Conservation (phyloP, 23 tunicate genomes). For the Botrylloides violaceus region DNA sequence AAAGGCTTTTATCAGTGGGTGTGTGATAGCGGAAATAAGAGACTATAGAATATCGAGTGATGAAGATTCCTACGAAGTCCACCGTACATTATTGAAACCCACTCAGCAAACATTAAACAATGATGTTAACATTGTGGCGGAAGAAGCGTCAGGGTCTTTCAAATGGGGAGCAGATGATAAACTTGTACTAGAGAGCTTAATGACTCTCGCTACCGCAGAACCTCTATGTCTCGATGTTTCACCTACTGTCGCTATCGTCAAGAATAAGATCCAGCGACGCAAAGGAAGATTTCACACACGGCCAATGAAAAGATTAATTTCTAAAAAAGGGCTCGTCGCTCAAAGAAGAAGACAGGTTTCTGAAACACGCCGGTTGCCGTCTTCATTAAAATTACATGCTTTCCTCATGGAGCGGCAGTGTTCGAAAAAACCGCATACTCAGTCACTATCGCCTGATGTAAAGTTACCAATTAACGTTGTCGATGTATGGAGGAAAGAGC, state of each 20-base stretch:
- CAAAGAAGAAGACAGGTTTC: constrained; percentile 15
- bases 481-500: constrained; percentile 52
- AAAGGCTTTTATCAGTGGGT: constrained; percentile 41
- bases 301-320: constrained; percentile 34
- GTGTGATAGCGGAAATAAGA: constrained; percentile 61
- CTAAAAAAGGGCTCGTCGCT: constrained; percentile 37
- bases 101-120: constrained; percentile 56
- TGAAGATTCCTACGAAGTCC: constrained; percentile 30
- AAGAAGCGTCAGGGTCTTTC: neutral
- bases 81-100: constrained; percentile 58
- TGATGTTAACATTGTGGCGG: constrained; percentile 20
- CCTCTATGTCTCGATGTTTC: constrained; percentile 85
- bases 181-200: constrained; percentile 50
- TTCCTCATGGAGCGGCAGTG: constrained; percentile 36
- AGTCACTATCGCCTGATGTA: constrained; percentile 18
- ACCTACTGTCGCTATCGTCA: constrained; percentile 63
- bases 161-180: constrained; percentile 33
- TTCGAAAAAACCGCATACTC: constrained; percentile 12
- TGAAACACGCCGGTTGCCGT: constrained; percentile 32
- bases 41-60: constrained; percentile 73
- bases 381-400: constrained; percentile 43
- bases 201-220: constrained; percentile 66
- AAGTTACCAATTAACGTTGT: constrained; percentile 51
- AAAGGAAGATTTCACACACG: constrained; percentile 33
- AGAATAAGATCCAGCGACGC: constrained; percentile 38